These are phyloP conservation scores for Ladona fulva DNA, from an alignment of 1,140 invertebrate genomes.

Conservation along the genomic window DNA sequence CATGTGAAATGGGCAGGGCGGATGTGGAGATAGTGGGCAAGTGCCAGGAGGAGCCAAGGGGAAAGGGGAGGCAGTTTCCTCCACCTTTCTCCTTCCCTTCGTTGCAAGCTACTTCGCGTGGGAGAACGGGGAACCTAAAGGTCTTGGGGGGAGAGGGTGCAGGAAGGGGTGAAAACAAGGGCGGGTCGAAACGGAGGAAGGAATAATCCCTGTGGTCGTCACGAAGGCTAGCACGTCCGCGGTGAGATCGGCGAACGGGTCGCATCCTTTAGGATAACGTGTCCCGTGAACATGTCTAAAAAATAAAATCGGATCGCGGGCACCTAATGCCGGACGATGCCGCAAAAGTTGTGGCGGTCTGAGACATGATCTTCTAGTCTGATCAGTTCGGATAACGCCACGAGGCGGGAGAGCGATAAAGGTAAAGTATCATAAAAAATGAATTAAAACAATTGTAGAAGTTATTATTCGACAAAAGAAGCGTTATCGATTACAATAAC, in stretches of 20 bases:
- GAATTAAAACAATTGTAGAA: too few relatives aligned
- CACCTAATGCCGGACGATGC: too few relatives aligned
- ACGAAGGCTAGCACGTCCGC: not conserved
- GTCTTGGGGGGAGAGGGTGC: not conserved
- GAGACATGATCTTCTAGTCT: too few relatives aligned
- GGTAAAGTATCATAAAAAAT: too few relatives aligned
- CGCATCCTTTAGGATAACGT: too few relatives aligned
- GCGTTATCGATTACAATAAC: too few relatives aligned
- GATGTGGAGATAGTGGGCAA: constrained; percentile 4
- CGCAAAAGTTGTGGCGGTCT: too few relatives aligned
- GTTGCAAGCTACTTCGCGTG: not conserved
- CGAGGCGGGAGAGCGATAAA: too few relatives aligned
- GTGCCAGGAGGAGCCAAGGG: not conserved
- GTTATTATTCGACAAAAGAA: too few relatives aligned
- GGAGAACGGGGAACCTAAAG: not conserved
- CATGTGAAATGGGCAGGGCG: not conserved
- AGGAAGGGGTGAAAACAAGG: not conserved
- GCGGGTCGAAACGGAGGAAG: not conserved
- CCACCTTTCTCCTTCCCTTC: not conserved
- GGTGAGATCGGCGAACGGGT: not conserved
- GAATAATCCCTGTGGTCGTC: not conserved
- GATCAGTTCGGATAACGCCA: too few relatives aligned
- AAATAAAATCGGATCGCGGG: too few relatives aligned
- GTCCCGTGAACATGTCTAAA: too few relatives aligned
- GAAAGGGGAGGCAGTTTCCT: not conserved